phyloP scores from a whole-genome alignment of 2,888 invertebrate species.

The Nemurella pictetii region DNA sequence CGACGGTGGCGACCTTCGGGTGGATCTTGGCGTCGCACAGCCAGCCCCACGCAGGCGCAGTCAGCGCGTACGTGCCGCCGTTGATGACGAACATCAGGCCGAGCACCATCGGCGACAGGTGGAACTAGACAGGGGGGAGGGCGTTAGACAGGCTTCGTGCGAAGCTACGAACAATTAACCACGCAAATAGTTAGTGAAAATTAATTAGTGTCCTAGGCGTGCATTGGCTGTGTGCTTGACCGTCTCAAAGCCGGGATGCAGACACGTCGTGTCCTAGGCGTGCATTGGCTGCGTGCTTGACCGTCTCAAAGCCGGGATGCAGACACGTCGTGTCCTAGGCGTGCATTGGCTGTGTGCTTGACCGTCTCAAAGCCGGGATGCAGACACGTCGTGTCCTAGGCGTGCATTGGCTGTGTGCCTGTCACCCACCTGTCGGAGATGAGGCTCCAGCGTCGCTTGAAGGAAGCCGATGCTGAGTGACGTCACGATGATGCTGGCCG shows the following conservation, averaged over 20 bases:
- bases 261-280: too few relatives aligned
- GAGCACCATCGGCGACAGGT: constrained; percentile 68
- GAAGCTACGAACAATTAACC: too few relatives aligned
- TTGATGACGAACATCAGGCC: constrained; percentile 84
- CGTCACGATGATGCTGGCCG: constrained; percentile 72
- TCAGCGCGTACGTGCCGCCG: constrained; percentile 76
- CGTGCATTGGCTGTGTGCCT: too few relatives aligned
- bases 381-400: too few relatives aligned
- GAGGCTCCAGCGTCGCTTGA: constrained; percentile 86
- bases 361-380: too few relatives aligned
- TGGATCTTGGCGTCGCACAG: constrained; percentile 65
- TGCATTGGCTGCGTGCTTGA: too few relatives aligned
- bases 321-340: too few relatives aligned
- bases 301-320: too few relatives aligned
- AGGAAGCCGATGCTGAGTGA: constrained; percentile 85
- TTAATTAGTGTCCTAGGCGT: background rate
- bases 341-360: too few relatives aligned
- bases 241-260: too few relatives aligned
- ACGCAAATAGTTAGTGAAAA: background rate
- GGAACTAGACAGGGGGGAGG: constrained; percentile 55
- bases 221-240: too few relatives aligned
- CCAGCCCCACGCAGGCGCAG: constrained; percentile 81
- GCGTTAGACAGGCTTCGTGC: background rate
- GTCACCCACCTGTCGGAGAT: constrained; percentile 66
- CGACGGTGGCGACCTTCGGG: constrained; percentile 60